Base-by-base conservation (phyloP, 2,113 vertebrate genomes). In the Loxodonta africana region DNA sequence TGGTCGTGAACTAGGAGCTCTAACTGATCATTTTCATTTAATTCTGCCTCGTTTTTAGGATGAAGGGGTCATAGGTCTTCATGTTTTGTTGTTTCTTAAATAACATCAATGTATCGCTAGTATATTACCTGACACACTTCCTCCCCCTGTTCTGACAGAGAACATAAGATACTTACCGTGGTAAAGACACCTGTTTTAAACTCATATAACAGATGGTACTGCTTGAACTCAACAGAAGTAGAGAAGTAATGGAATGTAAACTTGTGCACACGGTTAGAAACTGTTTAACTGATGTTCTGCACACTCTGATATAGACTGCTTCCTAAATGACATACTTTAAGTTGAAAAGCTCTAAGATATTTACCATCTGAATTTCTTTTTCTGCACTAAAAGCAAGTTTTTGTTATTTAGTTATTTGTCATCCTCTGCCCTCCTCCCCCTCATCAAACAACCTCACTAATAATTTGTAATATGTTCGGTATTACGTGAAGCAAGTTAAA, bases 171-270 rank as follows among this genome's bases (percentile, higher is more conserved):
- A 83, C 25, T 60, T 63, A 74, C 41, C 46, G 48, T 91, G 44
- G 26, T 57, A 90, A 83, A 90, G 83, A 96, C 67, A 90, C 90
- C 93, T 95, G 87, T 88, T 97, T 97, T 92, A 95, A 91, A 92
- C n/a, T 89, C 88, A 62, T 46, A 41, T 82, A 87, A 88, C 78
- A 96, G 76, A 97, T 96, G 97, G 88, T 88, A 81, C 63, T 21
- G 46, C 92, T 84, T 97, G 94, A 96, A 96, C 74, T 90, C 74
- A 73, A 81, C 48, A 96, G 73, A 95, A 94, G 57, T 71, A 46
- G 73, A 89, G 81, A 78, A 92, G 93, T 89, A 93, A 82, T 62
- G 74, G 60, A 84, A 96, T 53, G 73, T 51, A 81, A 96, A 91
- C 71, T 73, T 76, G 73, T 30, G 87, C 2, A 21, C 41, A 51